A percentile compares a stretch with the other conserved stretches of the same genome.
phyloP scores from a whole-genome alignment of 2,888 invertebrate species.

The Conops quadrifasciatus region DNA sequence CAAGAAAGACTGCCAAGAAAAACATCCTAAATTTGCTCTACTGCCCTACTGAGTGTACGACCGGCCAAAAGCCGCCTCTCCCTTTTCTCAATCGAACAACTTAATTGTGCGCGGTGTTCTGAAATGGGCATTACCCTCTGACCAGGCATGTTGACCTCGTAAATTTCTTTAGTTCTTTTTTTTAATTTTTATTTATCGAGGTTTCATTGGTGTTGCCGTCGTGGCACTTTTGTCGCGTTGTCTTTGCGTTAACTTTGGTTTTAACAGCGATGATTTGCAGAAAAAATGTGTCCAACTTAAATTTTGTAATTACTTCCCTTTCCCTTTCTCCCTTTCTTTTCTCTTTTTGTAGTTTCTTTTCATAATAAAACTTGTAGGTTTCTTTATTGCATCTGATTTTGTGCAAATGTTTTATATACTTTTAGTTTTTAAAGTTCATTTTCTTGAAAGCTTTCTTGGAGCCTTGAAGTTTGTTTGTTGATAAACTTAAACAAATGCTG shows the following conservation, averaged over 20 bases:
- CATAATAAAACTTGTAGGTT: too few species aligned
- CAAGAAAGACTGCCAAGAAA: neutral
- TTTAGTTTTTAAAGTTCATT: too few species aligned
- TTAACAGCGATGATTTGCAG: too few species aligned
- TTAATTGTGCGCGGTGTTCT: neutral
- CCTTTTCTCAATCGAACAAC: slow-evolving; percentile 9
- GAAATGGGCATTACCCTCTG: slow-evolving; percentile 24
- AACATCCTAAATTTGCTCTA: slow-evolving; percentile 23
- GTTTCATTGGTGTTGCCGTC: neutral
- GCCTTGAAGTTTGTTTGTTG: too few species aligned
- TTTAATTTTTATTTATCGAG: neutral
- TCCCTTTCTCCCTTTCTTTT: neutral
- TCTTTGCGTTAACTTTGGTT: too few species aligned
- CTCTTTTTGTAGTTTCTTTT: too few species aligned
- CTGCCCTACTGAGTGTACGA: slow-evolving; percentile 29
- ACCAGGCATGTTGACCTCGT: slow-evolving; percentile 14
- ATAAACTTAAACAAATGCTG: too few species aligned
- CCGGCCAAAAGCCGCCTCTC: neutral
- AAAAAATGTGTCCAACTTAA: too few species aligned
- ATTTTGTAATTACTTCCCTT: neutral
- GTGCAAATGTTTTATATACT: too few species aligned
- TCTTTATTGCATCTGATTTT: too few species aligned
- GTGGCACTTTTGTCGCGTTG: too few species aligned
- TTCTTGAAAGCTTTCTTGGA: too few species aligned
- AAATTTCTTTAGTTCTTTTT: neutral